phyloP scores from a whole-genome alignment of 1,140 invertebrate genomes.

The Drosophila tristis region DNA sequence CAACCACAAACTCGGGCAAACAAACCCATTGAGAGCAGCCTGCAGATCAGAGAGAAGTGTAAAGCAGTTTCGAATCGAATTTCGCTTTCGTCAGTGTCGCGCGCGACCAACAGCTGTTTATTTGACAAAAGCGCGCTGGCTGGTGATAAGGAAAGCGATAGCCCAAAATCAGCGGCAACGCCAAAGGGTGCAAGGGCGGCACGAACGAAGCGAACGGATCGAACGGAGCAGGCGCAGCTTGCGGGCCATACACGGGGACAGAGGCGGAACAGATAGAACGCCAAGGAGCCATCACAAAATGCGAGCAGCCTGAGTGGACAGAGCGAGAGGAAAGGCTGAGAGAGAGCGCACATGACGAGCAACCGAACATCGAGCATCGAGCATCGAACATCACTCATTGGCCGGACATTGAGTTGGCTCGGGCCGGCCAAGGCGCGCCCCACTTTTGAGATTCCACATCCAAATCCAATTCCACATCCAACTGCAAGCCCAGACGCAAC shows the following conservation, averaged over 20 bases:
- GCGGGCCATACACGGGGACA: slow-evolving; percentile 1
- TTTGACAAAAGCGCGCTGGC: too few relatives aligned
- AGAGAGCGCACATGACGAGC: too few relatives aligned
- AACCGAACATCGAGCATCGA: too few relatives aligned
- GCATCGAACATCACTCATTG: too few relatives aligned
- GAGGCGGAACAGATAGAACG: slow-evolving; percentile 13
- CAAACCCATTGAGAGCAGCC: slow-evolving; percentile 26
- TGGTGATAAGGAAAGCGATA: too few relatives aligned
- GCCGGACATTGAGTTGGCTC: too few relatives aligned
- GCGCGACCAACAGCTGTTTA: slow-evolving; percentile 23
- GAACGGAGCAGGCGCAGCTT: slow-evolving; percentile 25
- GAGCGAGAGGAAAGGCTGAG: neutral
- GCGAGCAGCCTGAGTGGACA: too few relatives aligned
- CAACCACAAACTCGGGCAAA: slow-evolving; percentile 63
- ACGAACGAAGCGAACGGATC: slow-evolving; percentile 2
- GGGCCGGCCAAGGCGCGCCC: too few relatives aligned
- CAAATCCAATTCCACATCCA: too few relatives aligned
- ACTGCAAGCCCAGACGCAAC: too few relatives aligned
- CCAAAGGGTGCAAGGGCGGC: slow-evolving; percentile 1
- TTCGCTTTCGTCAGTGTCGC: slow-evolving; percentile 12
- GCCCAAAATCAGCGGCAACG: too few relatives aligned
- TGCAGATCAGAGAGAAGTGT: neutral
- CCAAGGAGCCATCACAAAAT: slow-evolving; percentile 1
- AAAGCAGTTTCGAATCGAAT: neutral
- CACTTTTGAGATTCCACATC: too few relatives aligned